Conservation (phyloP, 2,113 vertebrate species). For the Lipotes vexillifer region DNA sequence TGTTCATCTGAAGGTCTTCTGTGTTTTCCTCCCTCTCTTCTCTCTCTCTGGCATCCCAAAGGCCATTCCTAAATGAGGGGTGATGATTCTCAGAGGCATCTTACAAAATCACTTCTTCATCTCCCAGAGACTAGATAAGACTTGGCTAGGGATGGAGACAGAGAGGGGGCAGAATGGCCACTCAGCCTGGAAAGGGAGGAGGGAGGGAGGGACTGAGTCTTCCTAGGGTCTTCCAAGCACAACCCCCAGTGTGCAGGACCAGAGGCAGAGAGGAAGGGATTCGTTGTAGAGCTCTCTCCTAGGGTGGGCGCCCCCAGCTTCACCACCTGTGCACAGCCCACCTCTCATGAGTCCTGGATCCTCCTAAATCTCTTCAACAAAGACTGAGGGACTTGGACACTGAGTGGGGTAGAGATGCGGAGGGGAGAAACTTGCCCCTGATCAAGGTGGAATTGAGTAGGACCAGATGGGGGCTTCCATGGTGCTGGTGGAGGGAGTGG, state of each 20-base stretch:
- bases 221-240: background rate
- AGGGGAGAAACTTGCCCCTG: no score
- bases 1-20: background rate
- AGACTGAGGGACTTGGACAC: background rate
- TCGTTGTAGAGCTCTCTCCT: background rate
- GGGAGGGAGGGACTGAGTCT: background rate
- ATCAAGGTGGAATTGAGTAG: background rate
- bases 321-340: background rate
- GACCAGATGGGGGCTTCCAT: background rate
- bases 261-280: background rate
- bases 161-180: background rate
- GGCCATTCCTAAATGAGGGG: background rate
- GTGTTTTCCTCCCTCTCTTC: background rate
- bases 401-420: background rate
- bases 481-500: rapidly evolving
- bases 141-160: no score
- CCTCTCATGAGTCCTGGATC: background rate
- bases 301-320: background rate
- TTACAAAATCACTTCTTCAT: background rate
- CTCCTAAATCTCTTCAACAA: background rate
- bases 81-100: background rate
- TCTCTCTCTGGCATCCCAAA: background rate
- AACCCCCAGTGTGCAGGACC: background rate
- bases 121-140: background rate
- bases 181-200: background rate